Conservation (phyloP, 1,140 invertebrate species). For the Telenomus remus region DNA sequence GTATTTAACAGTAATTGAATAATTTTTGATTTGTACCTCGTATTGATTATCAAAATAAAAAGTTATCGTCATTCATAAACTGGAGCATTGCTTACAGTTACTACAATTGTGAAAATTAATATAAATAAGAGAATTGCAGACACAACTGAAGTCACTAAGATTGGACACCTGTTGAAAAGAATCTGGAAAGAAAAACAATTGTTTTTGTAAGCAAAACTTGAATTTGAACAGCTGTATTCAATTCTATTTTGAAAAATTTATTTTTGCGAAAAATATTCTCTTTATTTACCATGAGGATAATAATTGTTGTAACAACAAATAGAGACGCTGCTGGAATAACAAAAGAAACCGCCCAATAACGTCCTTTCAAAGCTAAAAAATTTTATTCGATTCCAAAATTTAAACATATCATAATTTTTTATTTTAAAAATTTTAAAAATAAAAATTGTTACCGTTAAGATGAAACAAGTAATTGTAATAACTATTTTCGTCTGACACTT, state of each 20-base stretch:
- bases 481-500: conserved; percentile 39
- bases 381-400: neutral
- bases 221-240: too few species aligned
- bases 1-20: conserved; percentile 19
- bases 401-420: conserved; percentile 2
- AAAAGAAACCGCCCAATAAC: conserved; percentile 65
- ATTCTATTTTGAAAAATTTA: neutral
- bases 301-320: conserved; percentile 61
- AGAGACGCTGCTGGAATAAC: conserved; percentile 65
- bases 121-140: conserved; percentile 62
- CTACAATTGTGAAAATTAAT: conserved; percentile 59
- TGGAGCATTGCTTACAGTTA: conserved; percentile 61
- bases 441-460: conserved; percentile 54
- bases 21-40: conserved; percentile 4
- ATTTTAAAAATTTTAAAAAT: conserved; percentile 3
- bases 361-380: conserved; percentile 50
- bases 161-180: conserved; percentile 61
- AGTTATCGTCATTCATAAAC: conserved; percentile 57
- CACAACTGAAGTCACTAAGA: conserved; percentile 62
- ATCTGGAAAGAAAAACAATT: neutral
- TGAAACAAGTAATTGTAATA: conserved; percentile 59
- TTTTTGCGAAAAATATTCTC: conserved; percentile 11
- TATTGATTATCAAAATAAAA: neutral
- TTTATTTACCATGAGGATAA: conserved; percentile 67
- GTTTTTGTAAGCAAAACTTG: neutral